These are phyloP conservation scores for Lasioglossum albipes DNA, from an alignment of 1,140 invertebrate genomes.

Conservation along the genomic window DNA sequence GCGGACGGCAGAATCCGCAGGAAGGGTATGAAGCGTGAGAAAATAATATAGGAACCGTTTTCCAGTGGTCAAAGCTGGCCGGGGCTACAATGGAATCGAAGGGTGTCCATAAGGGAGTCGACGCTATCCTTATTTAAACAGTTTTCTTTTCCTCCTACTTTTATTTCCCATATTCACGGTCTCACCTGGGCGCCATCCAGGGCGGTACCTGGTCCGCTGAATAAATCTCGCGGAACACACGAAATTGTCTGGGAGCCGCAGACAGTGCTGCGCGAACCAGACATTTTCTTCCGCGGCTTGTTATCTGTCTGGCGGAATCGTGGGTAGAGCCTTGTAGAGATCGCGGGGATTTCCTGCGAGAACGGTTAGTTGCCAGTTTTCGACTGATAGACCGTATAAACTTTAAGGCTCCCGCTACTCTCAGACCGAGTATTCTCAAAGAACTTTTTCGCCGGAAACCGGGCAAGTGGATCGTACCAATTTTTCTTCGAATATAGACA, in stretches of 20 bases:
- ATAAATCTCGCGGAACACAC: conserved; percentile 43
- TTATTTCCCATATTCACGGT: conserved; percentile 43
- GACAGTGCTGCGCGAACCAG: background rate
- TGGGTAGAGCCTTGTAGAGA: background rate
- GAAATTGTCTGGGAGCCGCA: conserved; percentile 20
- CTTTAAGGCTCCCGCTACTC: background rate
- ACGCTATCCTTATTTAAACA: conserved; percentile 50
- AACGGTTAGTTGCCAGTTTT: background rate
- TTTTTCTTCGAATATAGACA: background rate
- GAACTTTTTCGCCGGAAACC: background rate
- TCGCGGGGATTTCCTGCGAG: background rate
- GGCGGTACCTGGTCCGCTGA: conserved; percentile 13
- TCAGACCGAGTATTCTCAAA: background rate
- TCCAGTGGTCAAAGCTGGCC: conserved; percentile 41
- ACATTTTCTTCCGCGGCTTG: conserved; percentile 8
- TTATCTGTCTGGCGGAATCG: conserved; percentile 1
- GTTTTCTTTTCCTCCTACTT: background rate
- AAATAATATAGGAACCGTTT: conserved; percentile 50
- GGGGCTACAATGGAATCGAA: conserved; percentile 28
- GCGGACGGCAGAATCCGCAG: conserved; percentile 2
- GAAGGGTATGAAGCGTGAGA: conserved; percentile 17
- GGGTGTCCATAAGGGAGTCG: conserved; percentile 31
- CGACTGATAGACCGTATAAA: background rate
- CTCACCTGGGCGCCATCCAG: conserved; percentile 26
- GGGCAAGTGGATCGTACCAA: background rate